Evolutionary conservation across 2,797 vertebrate species (phyloP).

Genomic region (Poeciliopsis paucimaculata): DNA sequence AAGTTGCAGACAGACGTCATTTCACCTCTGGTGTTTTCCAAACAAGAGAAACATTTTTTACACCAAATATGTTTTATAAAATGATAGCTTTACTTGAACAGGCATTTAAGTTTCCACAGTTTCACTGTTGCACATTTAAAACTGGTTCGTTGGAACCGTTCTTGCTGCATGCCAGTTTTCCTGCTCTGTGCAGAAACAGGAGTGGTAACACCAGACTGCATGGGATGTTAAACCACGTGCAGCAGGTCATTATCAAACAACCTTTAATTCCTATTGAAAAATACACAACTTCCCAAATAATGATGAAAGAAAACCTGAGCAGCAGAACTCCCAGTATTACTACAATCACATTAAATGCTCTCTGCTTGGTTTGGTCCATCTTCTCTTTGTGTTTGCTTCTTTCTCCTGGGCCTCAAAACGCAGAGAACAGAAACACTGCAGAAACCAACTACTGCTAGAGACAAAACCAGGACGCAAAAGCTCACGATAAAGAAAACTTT

Average conservation of each 20-base stretch:
- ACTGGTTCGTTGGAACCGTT: rapidly evolving
- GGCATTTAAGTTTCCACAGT: background rate
- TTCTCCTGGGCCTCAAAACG: conserved; percentile 1
- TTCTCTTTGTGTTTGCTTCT: no score
- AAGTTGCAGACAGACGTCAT: no score
- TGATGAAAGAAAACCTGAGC: background rate
- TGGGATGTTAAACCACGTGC: background rate
- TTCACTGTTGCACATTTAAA: background rate
- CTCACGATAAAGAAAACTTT: background rate
- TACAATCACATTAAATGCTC: conserved; percentile 8
- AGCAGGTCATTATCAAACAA: background rate
- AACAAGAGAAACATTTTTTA: no score
- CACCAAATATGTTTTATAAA: no score
- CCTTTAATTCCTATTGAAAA: rapidly evolving
- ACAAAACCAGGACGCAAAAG: background rate
- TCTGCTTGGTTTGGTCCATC: conserved; percentile 27
- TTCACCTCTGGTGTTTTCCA: no score
- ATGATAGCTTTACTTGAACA: no score
- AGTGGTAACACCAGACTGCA: background rate
- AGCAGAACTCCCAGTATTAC: conserved; percentile 17
- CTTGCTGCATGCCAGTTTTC: no score
- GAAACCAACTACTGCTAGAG: background rate
- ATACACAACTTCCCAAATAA: rapidly evolving
- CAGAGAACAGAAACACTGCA: background rate
- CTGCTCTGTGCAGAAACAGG: no score